These are phyloP conservation scores for Lordiphosa clarofinis DNA, from an alignment of 1,140 invertebrate species.

Conservation along the genomic window DNA sequence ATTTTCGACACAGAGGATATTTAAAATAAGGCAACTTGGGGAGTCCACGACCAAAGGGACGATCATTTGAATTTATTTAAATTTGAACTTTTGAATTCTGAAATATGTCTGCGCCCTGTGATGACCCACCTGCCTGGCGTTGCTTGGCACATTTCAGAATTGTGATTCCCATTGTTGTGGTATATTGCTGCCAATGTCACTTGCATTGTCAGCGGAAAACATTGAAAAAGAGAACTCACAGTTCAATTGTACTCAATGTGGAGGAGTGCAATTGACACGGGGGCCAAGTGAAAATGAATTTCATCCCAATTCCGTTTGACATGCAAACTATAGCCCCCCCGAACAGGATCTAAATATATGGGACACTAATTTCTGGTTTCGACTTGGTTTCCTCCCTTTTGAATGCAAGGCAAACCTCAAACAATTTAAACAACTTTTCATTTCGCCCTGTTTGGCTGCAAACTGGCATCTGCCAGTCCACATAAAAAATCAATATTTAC, in stretches of 20 bases:
- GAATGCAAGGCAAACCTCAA: constrained; percentile 5
- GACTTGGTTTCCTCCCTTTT: constrained; percentile 3
- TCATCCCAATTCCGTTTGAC: constrained; percentile 55
- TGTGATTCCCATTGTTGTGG: constrained; percentile 45
- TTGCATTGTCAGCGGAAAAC: constrained; percentile 56
- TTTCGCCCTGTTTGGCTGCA: constrained; percentile 25
- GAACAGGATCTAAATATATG: constrained; percentile 19
- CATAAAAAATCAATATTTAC: constrained; percentile 64
- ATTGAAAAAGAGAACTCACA: constrained; percentile 28
- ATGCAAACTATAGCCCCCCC: constrained; percentile 19
- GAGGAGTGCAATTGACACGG: constrained; percentile 36
- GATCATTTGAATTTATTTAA: too few species aligned
- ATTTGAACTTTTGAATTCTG: not conserved
- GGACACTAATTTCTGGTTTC: constrained; percentile 34
- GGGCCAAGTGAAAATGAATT: constrained; percentile 60
- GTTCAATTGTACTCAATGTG: constrained; percentile 43
- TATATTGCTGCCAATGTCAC: constrained; percentile 30
- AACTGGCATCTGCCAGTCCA: constrained; percentile 8
- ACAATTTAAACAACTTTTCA: constrained; percentile 29
- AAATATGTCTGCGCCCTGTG: constrained; percentile 9
- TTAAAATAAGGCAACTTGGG: too few species aligned
- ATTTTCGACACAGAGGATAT: too few species aligned
- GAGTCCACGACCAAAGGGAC: too few species aligned
- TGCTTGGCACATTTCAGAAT: constrained; percentile 30
- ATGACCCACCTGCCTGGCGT: constrained; percentile 40